Base-by-base conservation (phyloP, 2,113 vertebrate genomes). In the Hippocampus zosterae region DNA sequence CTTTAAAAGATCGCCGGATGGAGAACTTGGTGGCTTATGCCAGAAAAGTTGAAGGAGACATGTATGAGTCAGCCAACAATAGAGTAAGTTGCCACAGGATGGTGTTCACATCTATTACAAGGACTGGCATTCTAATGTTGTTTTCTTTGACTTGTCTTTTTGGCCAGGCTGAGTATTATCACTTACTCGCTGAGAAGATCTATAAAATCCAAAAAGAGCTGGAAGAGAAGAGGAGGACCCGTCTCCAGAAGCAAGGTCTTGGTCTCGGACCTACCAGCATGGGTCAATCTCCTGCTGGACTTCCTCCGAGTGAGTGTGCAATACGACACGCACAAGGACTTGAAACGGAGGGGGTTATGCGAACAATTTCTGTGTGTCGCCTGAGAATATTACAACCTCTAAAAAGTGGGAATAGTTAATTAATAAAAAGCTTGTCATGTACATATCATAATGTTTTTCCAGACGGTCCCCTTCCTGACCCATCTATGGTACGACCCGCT, bases 161-260 rank as follows among this genome's bases (percentile, higher is more conserved):
- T 13, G 21, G 8, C 1, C 77, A 99, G 97, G 97, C 93, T 52
- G 97, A 99, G 82, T 99, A 99, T 80, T 99, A 98, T 75, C 96
- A 99, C 85, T 83, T 98, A 70, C 76, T 98, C 48, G 97, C 96
- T 0, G 96, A 98, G 88, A 98, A 98, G 88, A 98, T 98, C 79
- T 99, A 98, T 78, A 98, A 98, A 85, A 98, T 99, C 75, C 97
- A 99, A 83, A 98, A 99, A 77, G 97, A 99, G 80, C 65, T 98
- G 76, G 97, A 98, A 78, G 96, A 99, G 84, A 99, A 98, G 78
- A 93, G 96, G 77, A 92, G 95, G 71, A 97, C 94, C 21, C 93
- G 97, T 70, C 80, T 99, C 27, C 95, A 97, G 88, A 99, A 98
- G 77, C 96, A 98, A 71, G 95, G 93, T 66, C 92, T 97, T 80